Evolutionary conservation across 2,888 invertebrate species (phyloP), one percentile per base, ranked within the genome.

Genomic region (Crossocerus cetratus): DNA sequence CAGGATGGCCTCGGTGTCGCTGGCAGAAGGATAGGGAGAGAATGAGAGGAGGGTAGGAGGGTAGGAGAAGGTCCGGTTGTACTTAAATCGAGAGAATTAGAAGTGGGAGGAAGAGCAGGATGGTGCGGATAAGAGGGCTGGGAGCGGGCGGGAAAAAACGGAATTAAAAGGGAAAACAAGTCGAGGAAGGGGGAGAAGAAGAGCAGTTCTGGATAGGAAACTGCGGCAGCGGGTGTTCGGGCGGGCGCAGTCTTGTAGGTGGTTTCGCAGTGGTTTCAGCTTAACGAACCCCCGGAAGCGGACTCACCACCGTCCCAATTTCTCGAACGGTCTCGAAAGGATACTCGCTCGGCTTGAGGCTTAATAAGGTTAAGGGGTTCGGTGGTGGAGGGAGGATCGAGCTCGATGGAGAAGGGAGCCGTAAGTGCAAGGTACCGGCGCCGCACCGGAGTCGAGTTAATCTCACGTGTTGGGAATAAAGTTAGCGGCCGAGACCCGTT

Each of bases 391-490:
- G 53, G 21, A n/a, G 16, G 54, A 23, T n/a, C 21, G 56, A 60
- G 73, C n/a, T 21, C 56, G 80, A 56, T 32, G 16, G 62, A 45
- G 63, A 22, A 60, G 61, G 62, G 58, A 55, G 64, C 54, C 56
- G 77, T 76, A 81, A 78, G 80, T 80, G 80, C 80, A 74, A 80
- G 79, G 76, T 67, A 72, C 62, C 68, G 67, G 76, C 66, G 57
- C 74, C 23, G 64, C 72, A 80, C 74, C 23, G 64, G 74, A 80
- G 77, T 78, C 78, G 81, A 82, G 83, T 86, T 83, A 80, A 85
- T 86, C 83, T 85, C 80, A 85, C 86, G 85, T 84, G 83, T 84
- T 82, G 82, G 82, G 82, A 85, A 86, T 86, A 84, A 85, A 86
- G 84, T 86, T 86, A 84, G 83, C 81, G 75, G 72, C 76, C 68